Evolutionary conservation across 2,113 vertebrate species (phyloP), one percentile per base, ranked within the genome.

Genomic region (Muntiacus muntjak): DNA sequence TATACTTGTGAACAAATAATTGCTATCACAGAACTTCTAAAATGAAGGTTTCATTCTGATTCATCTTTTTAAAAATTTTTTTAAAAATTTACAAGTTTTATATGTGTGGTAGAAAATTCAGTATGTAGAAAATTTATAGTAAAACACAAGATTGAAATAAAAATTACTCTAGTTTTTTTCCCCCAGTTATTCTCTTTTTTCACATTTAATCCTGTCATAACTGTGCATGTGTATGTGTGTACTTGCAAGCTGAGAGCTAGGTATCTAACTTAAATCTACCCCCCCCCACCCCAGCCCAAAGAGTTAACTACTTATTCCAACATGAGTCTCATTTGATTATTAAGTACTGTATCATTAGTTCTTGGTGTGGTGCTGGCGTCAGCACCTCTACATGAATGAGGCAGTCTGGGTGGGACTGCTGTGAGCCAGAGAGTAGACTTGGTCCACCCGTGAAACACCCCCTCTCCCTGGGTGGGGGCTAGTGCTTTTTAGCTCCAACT

Each of bases 391-490:
- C 11, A 6, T 33, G 79, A 33, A 11, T 81, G 47, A 79, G 58
- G 45, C 23, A 10, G 2, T 36, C 21, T 30, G 23, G 52, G n/a
- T 45, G 54, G 47, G 6, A 33, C 62, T 67, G 28, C 52, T 76
- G 33, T 52, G 52, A 81, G 14, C 64, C 78, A 25, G 57, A 76
- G 78, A 62, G 50, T 47, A 8, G 45, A 76, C 40, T 64, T 1
- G 17, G 26, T 40, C 40, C 47, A 47, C n/a, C 60, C 7, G 15
- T 16, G 52, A 45, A 50, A 6, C 19, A 40, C 26, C 5, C 33
- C 2, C 9, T 11, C 2, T 1, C 5, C 14, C 25, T 8, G n/a
- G 45, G 1, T 13, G 3, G 55, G 6, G 19, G 17, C 19, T n/a
- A 55, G 50, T 40, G n/a, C 45, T 47, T 33, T 64, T 84, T 40